Percentiles rank a stretch among this genome's conserved stretches.
These are phyloP conservation scores for Eurypyga helias DNA, from an alignment of 2,113 vertebrate genomes.

Conservation along the genomic window DNA sequence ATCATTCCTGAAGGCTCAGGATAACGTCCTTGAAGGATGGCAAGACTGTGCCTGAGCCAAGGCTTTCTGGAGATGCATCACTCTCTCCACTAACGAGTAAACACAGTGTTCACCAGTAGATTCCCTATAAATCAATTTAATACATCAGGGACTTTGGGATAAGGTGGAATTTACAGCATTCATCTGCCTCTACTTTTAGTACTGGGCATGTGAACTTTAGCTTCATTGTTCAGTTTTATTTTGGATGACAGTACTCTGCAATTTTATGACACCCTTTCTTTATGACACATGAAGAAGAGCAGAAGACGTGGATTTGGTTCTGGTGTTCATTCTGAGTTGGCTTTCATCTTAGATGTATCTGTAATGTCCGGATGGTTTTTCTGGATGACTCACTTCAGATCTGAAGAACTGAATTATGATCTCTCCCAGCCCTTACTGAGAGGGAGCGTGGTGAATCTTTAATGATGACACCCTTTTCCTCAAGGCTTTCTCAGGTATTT, in stretches of 20 bases:
- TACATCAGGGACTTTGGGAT: not conserved
- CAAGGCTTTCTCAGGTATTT: not conserved
- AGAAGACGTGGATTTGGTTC: not conserved
- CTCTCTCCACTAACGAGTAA: not conserved
- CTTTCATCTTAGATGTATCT: not conserved
- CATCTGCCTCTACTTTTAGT: not conserved
- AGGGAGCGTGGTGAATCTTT: not conserved
- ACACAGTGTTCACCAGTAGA: not conserved
- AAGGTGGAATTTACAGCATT: not conserved
- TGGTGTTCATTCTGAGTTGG: not conserved
- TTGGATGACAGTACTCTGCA: not conserved
- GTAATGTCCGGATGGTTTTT: not conserved
- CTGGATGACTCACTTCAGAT: slow-evolving; percentile 53
- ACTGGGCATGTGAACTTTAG: rapidly evolving
- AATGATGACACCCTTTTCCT: not conserved
- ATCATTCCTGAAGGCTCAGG: not conserved
- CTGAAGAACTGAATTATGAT: not conserved
- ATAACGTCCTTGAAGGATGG: not conserved
- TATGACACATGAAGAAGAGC: slow-evolving; percentile 18
- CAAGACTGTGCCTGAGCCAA: not conserved
- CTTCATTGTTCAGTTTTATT: not conserved
- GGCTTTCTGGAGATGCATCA: not conserved
- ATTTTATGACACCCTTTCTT: not conserved
- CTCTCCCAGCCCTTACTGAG: not conserved
- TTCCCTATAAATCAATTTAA: not conserved